Conservation (phyloP, 2,797 vertebrate genomes). For the Oryzias sinensis region DNA sequence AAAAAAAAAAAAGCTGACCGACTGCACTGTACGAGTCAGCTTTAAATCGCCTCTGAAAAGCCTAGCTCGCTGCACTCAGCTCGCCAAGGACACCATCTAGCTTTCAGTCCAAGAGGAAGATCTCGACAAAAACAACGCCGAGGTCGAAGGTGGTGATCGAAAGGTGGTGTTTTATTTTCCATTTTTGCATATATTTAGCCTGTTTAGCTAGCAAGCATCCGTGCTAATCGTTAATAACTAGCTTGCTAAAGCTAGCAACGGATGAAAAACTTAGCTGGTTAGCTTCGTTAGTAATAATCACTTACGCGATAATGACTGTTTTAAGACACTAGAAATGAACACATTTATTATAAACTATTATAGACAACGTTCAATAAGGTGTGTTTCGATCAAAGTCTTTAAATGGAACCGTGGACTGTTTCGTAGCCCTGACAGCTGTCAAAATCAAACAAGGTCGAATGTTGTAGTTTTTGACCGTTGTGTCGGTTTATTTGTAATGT, state of each 20-base stretch:
- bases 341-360: neutral
- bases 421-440: constrained; percentile 71
- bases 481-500: constrained; percentile 2
- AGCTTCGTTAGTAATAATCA: constrained; percentile 30
- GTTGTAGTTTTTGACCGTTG: constrained; percentile 23
- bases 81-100: constrained; percentile 64
- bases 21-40: constrained; percentile 69
- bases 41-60: constrained; percentile 50
- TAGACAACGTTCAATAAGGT: neutral
- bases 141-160: constrained; percentile 74
- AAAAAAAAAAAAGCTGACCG: constrained; percentile 67
- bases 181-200: constrained; percentile 32
- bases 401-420: constrained; percentile 24
- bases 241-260: constrained; percentile 62
- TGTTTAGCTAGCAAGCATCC: constrained; percentile 62
- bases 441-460: constrained; percentile 65
- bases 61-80: constrained; percentile 36
- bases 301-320: neutral
- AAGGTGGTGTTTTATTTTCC: constrained; percentile 72
- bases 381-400: neutral
- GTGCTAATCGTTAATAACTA: constrained; percentile 61
- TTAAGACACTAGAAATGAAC: neutral
- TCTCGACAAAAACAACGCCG: constrained; percentile 72
- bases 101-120: constrained; percentile 53
- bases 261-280: constrained; percentile 48